phyloP scores from a whole-genome alignment of 2,888 invertebrate species.

The Callosobruchus maculatus region DNA sequence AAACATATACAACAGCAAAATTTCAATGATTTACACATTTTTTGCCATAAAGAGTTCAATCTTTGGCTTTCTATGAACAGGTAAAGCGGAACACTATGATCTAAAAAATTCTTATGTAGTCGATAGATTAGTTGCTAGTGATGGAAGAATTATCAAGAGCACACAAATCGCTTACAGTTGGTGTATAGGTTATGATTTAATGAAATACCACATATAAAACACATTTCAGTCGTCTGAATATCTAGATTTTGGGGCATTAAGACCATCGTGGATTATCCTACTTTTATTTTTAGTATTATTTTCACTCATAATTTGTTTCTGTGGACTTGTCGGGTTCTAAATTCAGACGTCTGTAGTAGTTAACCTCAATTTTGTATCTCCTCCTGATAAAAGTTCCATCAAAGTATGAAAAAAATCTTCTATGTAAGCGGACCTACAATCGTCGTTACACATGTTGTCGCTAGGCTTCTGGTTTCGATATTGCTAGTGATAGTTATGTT shows the following conservation, averaged over 20 bases:
- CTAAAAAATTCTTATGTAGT: conserved; percentile 10
- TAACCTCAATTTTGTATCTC: background rate
- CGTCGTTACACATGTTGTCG: conserved; percentile 4
- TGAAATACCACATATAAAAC: too few relatives aligned
- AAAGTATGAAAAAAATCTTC: conserved; percentile 8
- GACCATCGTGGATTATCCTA: too few relatives aligned
- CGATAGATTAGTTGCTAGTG: conserved; percentile 2
- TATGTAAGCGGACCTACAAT: conserved; percentile 15
- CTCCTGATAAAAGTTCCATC: background rate
- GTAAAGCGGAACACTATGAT: conserved; percentile 21
- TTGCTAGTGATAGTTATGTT: conserved; percentile 8
- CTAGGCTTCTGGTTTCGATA: conserved; percentile 4
- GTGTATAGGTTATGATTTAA: too few relatives aligned
- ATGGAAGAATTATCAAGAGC: background rate
- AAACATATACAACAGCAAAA: conserved; percentile 14
- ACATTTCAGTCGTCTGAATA: too few relatives aligned
- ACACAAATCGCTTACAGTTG: background rate
- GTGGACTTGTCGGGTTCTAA: too few relatives aligned
- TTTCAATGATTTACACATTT: conserved; percentile 13
- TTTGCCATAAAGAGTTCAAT: conserved; percentile 17
- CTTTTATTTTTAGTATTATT: too few relatives aligned
- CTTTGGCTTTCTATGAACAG: conserved; percentile 22
- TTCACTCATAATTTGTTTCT: too few relatives aligned
- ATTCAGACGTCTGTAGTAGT: too few relatives aligned
- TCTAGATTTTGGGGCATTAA: too few relatives aligned